Evolutionary conservation across 2,888 invertebrate species (phyloP).

Genomic region (Sminthurinus aureus): DNA sequence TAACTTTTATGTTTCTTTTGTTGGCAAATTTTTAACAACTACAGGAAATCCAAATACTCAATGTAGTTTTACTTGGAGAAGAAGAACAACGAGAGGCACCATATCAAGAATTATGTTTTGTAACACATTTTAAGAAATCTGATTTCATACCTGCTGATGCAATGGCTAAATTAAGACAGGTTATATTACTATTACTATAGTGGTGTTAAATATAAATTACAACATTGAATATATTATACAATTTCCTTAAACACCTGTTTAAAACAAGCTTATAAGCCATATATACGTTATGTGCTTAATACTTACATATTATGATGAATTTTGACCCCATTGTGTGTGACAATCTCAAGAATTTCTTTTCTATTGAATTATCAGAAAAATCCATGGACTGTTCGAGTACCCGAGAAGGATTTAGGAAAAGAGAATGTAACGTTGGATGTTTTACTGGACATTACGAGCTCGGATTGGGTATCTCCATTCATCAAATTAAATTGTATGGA

Average conservation of each 20-base stretch:
- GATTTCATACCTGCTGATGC: constrained; percentile 96
- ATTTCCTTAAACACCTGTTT: too few relatives aligned
- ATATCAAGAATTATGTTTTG: constrained; percentile 89
- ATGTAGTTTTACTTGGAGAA: constrained; percentile 86
- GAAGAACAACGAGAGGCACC: constrained; percentile 90
- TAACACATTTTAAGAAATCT: constrained; percentile 82
- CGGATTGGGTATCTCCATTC: constrained; percentile 71
- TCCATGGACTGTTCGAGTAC: constrained; percentile 84
- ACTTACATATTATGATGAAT: too few relatives aligned
- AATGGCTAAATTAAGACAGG: constrained; percentile 94
- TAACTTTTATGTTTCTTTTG: too few relatives aligned
- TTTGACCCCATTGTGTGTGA: too few relatives aligned
- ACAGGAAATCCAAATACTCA: constrained; percentile 91
- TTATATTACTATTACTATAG: too few relatives aligned
- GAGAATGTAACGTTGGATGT: constrained; percentile 85
- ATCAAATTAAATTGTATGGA: constrained; percentile 45
- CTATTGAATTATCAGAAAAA: constrained; percentile 69
- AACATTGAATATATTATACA: neutral
- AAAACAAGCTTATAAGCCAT: too few relatives aligned
- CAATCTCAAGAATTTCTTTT: neutral
- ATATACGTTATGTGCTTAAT: neutral
- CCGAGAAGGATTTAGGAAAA: constrained; percentile 88
- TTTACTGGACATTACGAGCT: constrained; percentile 75
- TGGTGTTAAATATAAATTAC: too few relatives aligned
- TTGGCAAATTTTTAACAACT: too few relatives aligned